Evolutionary conservation across 2,888 invertebrate genomes (phyloP).

Genomic region (Dolichomitus sp.): DNA sequence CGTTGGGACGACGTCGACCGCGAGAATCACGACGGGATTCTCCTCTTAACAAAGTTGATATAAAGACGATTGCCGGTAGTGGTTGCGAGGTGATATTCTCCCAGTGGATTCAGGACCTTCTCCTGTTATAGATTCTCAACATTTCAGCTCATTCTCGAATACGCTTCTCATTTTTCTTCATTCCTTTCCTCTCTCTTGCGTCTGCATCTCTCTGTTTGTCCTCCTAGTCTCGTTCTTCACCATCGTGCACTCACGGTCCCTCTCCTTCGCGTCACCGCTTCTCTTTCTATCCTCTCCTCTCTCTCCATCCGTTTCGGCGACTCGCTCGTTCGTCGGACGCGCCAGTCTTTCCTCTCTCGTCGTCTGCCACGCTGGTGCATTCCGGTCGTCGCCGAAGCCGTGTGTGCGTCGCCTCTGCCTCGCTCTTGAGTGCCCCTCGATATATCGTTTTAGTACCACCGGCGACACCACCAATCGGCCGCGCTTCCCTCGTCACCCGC

Average conservation of each 20-base stretch:
- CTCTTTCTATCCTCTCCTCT: conserved; percentile 72
- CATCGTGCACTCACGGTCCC: conserved; percentile 47
- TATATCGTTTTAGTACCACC: conserved; percentile 21
- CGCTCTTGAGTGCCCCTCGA: conserved; percentile 26
- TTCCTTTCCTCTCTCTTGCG: conserved; percentile 28
- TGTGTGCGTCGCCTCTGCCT: conserved; percentile 52
- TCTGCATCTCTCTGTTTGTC: conserved; percentile 34
- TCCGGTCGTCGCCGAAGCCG: conserved; percentile 69
- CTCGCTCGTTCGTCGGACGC: conserved; percentile 68
- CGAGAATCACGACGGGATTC: conserved; percentile 2
- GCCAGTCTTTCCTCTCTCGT: conserved; percentile 75
- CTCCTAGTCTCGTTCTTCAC: conserved; percentile 37
- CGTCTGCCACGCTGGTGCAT: conserved; percentile 74
- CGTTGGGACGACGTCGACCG: background rate
- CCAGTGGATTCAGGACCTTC: conserved; percentile 68
- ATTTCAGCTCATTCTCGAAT: conserved; percentile 43
- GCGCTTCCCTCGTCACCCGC: conserved; percentile 33
- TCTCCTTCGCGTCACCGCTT: conserved; percentile 41
- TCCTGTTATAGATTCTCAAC: conserved; percentile 53
- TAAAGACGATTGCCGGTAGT: background rate
- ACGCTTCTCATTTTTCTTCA: conserved; percentile 8
- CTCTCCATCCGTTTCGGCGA: conserved; percentile 66
- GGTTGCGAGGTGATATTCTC: conserved; percentile 49
- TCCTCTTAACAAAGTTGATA: background rate
- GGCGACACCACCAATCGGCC: conserved; percentile 13